phyloP scores from a whole-genome alignment of 1,140 invertebrate species.

The Diploscapter pachys region DNA sequence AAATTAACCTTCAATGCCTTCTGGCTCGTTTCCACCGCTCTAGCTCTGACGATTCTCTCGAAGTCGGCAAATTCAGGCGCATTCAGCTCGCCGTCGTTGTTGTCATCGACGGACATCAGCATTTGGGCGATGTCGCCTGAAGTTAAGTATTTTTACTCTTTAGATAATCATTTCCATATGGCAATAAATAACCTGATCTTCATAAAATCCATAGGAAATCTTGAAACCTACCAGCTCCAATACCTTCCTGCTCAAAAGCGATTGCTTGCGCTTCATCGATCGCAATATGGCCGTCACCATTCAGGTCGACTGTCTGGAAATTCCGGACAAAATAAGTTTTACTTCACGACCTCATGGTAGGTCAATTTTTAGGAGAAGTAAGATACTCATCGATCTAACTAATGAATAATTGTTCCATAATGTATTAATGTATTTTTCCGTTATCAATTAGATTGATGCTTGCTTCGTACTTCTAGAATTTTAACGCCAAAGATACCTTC shows the following conservation, averaged over 20 bases:
- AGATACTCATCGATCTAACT: no score
- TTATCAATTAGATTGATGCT: constrained; percentile 9
- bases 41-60: constrained; percentile 53
- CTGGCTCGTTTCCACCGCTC: constrained; percentile 55
- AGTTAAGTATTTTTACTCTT: neutral
- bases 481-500: constrained; percentile 42
- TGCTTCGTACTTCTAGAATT: neutral
- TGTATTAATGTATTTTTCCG: no score
- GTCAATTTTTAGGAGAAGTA: no score
- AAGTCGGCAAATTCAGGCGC: constrained; percentile 58
- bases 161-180: no score
- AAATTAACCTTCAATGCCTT: constrained; percentile 53
- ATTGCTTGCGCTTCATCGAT: constrained; percentile 56
- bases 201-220: neutral
- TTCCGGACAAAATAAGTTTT: neutral
- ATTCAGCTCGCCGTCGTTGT: constrained; percentile 57
- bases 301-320: constrained; percentile 50
- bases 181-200: no score
- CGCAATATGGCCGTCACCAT: constrained; percentile 57
- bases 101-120: constrained; percentile 55
- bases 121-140: constrained; percentile 53
- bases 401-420: no score
- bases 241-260: constrained; percentile 58
- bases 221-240: constrained; percentile 40
- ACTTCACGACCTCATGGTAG: no score